These are phyloP conservation scores for Ctenomys sociabilis DNA, from an alignment of 2,113 vertebrate species.

Conservation along the genomic window DNA sequence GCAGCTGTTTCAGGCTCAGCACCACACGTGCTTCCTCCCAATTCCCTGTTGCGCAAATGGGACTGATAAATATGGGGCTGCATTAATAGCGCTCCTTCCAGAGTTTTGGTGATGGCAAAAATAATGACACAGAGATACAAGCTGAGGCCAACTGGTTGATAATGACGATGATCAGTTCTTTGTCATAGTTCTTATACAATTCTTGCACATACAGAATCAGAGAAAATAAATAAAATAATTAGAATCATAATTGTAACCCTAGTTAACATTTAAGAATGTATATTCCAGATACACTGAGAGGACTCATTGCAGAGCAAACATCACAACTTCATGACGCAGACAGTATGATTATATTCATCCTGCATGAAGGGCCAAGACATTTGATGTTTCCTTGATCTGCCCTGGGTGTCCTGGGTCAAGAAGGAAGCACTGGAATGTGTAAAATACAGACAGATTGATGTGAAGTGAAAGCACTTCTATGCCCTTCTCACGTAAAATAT, in stretches of 20 bases:
- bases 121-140: background rate
- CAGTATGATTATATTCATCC: background rate
- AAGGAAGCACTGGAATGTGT: background rate
- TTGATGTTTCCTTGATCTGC: background rate
- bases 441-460: no score
- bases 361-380: background rate
- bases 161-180: background rate
- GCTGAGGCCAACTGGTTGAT: background rate
- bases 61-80: slow-evolving; percentile 11
- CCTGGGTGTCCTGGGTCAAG: no score
- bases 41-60: background rate
- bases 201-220: background rate
- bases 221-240: background rate
- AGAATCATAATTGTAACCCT: background rate
- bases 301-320: background rate
- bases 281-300: background rate
- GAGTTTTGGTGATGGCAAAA: slow-evolving; percentile 10
- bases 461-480: background rate
- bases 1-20: background rate
- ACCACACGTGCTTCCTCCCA: background rate
- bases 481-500: background rate
- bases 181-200: background rate
- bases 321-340: background rate
- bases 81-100: slow-evolving; percentile 10
- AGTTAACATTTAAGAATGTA: background rate